Evolutionary conservation across 1,140 invertebrate species (phyloP).

Genomic region (Leguminivora glycinivorella): DNA sequence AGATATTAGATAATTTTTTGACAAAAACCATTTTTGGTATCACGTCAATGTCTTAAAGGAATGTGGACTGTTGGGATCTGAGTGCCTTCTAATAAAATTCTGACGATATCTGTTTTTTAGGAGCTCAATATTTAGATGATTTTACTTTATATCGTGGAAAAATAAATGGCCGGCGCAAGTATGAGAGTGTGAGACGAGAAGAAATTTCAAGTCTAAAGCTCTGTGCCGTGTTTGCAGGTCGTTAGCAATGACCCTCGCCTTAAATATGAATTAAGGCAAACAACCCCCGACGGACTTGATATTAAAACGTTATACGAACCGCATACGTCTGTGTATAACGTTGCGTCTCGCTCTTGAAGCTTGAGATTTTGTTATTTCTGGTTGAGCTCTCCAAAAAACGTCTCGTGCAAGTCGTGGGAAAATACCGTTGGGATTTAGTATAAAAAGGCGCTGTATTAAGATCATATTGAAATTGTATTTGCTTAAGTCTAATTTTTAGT

Average conservation of each 20-base stretch:
- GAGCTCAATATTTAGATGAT: no score
- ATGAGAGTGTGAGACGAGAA: no score
- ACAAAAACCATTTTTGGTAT: not conserved
- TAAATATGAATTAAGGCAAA: slow-evolving; percentile 25
- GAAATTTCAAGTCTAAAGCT: not conserved
- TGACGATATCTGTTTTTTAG: no score
- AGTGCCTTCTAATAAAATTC: no score
- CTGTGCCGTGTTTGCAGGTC: slow-evolving; percentile 1
- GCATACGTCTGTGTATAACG: not conserved
- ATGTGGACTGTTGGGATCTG: not conserved
- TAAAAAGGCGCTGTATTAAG: not conserved
- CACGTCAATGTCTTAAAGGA: not conserved
- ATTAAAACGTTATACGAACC: not conserved
- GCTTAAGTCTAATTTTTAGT: not conserved
- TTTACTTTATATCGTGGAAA: no score
- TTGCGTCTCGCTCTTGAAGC: not conserved
- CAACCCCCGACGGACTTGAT: not conserved
- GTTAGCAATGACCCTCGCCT: slow-evolving; percentile 4
- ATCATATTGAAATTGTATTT: not conserved
- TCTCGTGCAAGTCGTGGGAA: not conserved
- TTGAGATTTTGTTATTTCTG: not conserved
- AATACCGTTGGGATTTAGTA: not conserved
- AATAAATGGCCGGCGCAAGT: no score
- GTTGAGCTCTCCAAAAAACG: not conserved
- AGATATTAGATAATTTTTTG: not conserved